Evolutionary conservation across 2,888 invertebrate genomes (phyloP).

Genomic region (Chrysomela aeneicollis): DNA sequence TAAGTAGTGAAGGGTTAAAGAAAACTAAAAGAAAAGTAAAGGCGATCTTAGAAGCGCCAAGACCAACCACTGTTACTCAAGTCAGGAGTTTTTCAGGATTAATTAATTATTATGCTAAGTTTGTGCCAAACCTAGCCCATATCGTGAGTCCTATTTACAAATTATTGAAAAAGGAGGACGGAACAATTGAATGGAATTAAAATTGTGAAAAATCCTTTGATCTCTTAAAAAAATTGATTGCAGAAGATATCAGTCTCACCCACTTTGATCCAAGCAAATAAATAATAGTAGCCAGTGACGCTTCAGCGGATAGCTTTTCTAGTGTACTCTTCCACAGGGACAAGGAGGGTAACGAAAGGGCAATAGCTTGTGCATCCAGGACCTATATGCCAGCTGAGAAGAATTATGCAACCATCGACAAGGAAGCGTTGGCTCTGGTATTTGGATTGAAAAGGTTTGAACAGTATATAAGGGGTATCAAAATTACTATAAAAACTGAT

Average conservation of each 20-base stretch:
- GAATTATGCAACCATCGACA: conserved; percentile 11
- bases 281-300: not conserved
- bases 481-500: too few relatives aligned
- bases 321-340: conserved; percentile 1
- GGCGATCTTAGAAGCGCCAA: not conserved
- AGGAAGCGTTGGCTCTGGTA: conserved; percentile 1
- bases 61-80: not conserved
- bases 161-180: not conserved
- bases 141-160: not conserved
- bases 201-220: too few relatives aligned
- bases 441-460: too few relatives aligned
- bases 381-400: conserved; percentile 14
- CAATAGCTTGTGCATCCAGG: conserved; percentile 6
- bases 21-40: not conserved
- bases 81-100: not conserved
- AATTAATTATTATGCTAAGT: not conserved
- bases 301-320: conserved; percentile 3
- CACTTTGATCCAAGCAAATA: not conserved
- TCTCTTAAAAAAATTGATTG: too few relatives aligned
- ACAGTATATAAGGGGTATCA: too few relatives aligned
- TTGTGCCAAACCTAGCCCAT: not conserved
- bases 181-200: too few relatives aligned
- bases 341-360: not conserved
- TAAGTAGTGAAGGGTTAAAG: not conserved
- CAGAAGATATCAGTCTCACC: not conserved